These are phyloP conservation scores for Yponomeuta sedellus DNA, from an alignment of 2,888 invertebrate genomes.

Conservation along the genomic window DNA sequence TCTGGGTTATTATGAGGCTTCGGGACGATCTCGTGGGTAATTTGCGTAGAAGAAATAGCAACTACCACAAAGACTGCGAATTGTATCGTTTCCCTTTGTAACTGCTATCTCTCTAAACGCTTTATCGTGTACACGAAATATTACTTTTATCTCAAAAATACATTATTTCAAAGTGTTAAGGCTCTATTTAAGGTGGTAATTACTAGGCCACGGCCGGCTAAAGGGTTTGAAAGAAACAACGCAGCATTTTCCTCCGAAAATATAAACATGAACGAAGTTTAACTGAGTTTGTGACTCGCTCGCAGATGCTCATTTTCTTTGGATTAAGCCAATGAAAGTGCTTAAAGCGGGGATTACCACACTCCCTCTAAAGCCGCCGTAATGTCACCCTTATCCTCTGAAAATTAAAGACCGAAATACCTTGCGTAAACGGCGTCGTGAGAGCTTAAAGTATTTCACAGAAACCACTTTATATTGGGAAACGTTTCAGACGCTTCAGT, in stretches of 20 bases:
- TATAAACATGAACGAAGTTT: not conserved
- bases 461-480: slow-evolving; percentile 1
- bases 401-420: not conserved
- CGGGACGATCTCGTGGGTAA: too few species aligned
- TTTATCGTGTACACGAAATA: too few species aligned
- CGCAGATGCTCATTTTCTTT: not conserved
- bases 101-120: too few species aligned
- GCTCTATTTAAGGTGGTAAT: too few species aligned
- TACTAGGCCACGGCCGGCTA: too few species aligned
- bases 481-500: slow-evolving; percentile 1
- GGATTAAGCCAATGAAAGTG: not conserved
- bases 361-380: not conserved
- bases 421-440: not conserved
- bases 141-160: too few species aligned
- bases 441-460: slow-evolving; percentile 2
- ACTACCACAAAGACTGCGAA: too few species aligned
- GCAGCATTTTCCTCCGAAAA: not conserved
- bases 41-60: too few species aligned
- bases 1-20: too few species aligned
- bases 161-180: too few species aligned
- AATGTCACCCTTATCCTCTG: not conserved
- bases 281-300: not conserved
- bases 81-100: too few species aligned
- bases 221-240: not conserved
- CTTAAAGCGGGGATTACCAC: not conserved